A percentile compares a stretch with the other conserved stretches of the same genome.
These are phyloP conservation scores for Zaprionus ornatus DNA, from an alignment of 1,140 invertebrate genomes.

Conservation along the genomic window DNA sequence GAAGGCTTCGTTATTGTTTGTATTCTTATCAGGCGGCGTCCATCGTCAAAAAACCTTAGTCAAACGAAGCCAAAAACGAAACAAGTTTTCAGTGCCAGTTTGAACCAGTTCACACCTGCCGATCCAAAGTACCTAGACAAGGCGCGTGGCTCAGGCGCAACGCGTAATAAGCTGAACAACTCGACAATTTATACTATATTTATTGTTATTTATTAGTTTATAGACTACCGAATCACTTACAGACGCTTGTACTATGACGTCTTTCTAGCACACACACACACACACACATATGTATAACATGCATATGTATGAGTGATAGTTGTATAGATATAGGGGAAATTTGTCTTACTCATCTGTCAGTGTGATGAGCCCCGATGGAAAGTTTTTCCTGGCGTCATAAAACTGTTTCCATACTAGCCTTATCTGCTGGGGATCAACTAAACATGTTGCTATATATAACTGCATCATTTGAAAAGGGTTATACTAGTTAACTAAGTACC, in stretches of 20 bases:
- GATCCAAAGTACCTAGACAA: conserved; percentile 8
- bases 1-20: conserved; percentile 18
- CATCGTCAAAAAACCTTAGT: conserved; percentile 14
- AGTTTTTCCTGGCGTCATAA: conserved; percentile 17
- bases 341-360: conserved; percentile 10
- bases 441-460: not conserved
- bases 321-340: not conserved
- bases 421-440: not conserved
- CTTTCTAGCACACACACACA: not conserved
- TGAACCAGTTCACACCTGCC: conserved; percentile 31
- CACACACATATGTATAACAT: too few species aligned
- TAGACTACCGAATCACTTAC: conserved; percentile 1
- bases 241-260: conserved; percentile 19
- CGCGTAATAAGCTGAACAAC: conserved; percentile 7
- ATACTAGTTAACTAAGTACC: too few species aligned
- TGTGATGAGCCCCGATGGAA: conserved; percentile 1
- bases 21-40: conserved; percentile 43
- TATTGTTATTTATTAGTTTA: conserved; percentile 4
- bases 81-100: conserved; percentile 42
- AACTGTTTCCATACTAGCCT: not conserved
- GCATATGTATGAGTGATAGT: not conserved
- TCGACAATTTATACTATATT: not conserved
- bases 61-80: conserved; percentile 8
- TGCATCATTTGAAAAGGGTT: too few species aligned
- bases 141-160: conserved; percentile 25